These are phyloP conservation scores for Dicrostonyx torquatus DNA, from an alignment of 2,797 vertebrate genomes.

Conservation along the genomic window DNA sequence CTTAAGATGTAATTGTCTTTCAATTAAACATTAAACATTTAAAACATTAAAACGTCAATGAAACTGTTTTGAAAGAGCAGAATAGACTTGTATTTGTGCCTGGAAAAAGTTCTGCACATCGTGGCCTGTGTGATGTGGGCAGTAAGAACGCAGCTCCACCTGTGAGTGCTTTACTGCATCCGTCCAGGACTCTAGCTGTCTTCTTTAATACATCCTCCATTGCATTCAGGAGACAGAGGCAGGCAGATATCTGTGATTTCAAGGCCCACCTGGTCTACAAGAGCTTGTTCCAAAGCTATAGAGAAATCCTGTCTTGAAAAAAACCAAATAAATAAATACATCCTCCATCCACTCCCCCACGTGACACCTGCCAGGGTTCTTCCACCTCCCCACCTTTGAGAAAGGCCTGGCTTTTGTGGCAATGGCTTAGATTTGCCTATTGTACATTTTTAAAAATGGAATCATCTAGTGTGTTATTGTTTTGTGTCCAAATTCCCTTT, in stretches of 20 bases:
- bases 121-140: neutral
- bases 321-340: too few relatives aligned
- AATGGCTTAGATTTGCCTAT: neutral
- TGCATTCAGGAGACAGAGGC: too few relatives aligned
- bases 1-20: neutral
- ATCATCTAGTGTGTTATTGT: neutral
- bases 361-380: neutral
- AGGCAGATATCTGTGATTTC: too few relatives aligned
- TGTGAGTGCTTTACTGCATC: neutral
- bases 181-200: neutral
- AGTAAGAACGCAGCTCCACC: neutral
- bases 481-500: neutral
- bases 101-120: neutral
- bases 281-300: too few relatives aligned
- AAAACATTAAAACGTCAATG: neutral
- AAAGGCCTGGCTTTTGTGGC: constrained; percentile 16
- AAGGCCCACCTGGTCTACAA: too few relatives aligned
- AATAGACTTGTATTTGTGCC: neutral
- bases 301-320: too few relatives aligned
- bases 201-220: neutral
- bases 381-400: neutral
- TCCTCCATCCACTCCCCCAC: neutral
- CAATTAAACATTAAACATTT: too few relatives aligned
- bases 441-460: neutral
- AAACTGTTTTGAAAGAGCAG: neutral